These are phyloP conservation scores for Apteryx mantelli DNA, from an alignment of 2,113 vertebrate genomes.

Conservation along the genomic window DNA sequence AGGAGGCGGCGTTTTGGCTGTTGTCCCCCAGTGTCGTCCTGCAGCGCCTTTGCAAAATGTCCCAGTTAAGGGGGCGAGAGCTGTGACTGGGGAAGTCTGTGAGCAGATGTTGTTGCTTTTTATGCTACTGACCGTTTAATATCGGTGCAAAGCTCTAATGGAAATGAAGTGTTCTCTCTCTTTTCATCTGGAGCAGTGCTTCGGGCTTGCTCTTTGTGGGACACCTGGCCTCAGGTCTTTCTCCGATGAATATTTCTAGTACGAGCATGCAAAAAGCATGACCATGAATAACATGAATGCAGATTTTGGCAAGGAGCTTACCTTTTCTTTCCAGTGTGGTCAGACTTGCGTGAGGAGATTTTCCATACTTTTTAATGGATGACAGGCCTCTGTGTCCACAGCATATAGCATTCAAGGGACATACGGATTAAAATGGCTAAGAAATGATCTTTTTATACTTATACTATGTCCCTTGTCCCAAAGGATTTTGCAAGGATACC, in stretches of 20 bases:
- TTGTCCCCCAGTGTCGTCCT: too few species aligned
- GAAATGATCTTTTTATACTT: not conserved
- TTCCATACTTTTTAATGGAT: not conserved
- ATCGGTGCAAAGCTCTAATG: fast-evolving
- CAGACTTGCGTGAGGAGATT: not conserved
- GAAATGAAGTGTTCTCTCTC: not conserved
- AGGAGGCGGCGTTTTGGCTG: too few species aligned
- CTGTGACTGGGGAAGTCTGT: not conserved
- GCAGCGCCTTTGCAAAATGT: too few species aligned
- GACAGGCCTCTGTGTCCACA: not conserved
- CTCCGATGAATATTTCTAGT: not conserved
- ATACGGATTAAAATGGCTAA: not conserved
- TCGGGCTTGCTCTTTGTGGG: not conserved
- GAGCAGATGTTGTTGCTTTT: not conserved
- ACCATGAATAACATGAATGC: not conserved
- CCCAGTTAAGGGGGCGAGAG: not conserved
- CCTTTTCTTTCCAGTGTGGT: not conserved
- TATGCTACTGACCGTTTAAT: not conserved
- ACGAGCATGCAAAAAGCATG: not conserved
- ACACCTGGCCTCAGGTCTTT: not conserved
- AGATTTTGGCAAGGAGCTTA: not conserved
- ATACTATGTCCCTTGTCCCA: not conserved
- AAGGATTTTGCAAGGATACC: not conserved
- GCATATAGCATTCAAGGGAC: not conserved
- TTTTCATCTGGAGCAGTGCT: not conserved